Conservation (phyloP, 2,797 vertebrate genomes). For the Lithobates pipiens region DNA sequence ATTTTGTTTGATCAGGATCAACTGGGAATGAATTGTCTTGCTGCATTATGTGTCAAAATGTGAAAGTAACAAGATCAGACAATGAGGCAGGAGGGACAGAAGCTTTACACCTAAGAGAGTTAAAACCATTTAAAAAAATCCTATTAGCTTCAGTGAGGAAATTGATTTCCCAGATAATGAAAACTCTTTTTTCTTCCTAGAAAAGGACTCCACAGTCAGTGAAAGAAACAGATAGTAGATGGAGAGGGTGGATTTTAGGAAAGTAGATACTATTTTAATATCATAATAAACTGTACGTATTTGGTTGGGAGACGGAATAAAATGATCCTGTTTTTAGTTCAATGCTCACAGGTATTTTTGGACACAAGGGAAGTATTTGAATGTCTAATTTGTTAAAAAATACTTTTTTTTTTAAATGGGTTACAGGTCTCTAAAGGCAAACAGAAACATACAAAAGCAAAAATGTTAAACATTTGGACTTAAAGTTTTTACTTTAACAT, state of each 20-base stretch:
- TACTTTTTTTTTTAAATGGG: no score
- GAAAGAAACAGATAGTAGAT: constrained; percentile 31
- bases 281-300: constrained; percentile 2
- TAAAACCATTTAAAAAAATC: constrained; percentile 60
- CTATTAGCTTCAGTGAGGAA: constrained; percentile 58
- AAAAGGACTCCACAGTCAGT: constrained; percentile 44
- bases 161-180: constrained; percentile 62
- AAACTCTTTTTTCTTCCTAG: constrained; percentile 49
- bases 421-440: no score
- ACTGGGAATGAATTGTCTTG: constrained; percentile 49
- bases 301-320: background rate
- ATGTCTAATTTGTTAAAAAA: no score
- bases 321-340: background rate
- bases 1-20: constrained; percentile 52
- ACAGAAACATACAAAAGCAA: no score
- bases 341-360: no score
- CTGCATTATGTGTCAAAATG: constrained; percentile 58
- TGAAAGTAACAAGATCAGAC: constrained; percentile 61
- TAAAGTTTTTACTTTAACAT: no score
- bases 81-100: constrained; percentile 56
- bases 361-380: no score
- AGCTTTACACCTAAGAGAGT: constrained; percentile 61
- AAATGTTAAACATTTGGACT: no score
- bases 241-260: constrained; percentile 32
- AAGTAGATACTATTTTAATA: constrained; percentile 24